Conservation (phyloP, 2,888 invertebrate species). For the Corythucha ciliata region DNA sequence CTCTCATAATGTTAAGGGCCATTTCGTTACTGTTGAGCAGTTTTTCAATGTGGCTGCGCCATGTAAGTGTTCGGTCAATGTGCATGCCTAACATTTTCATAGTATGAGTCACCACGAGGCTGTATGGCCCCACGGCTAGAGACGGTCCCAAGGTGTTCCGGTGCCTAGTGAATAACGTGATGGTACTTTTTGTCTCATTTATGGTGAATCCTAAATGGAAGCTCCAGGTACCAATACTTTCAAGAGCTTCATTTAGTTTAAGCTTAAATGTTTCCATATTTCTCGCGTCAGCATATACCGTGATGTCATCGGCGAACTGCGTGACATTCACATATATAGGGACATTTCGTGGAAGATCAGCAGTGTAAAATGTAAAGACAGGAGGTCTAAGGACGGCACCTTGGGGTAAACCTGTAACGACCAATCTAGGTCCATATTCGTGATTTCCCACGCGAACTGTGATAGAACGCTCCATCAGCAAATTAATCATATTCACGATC, state of each 20-base stretch:
- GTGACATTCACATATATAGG: too few relatives aligned
- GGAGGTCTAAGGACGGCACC: constrained; percentile 14
- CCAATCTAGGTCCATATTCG: neutral
- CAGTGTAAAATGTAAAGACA: constrained; percentile 14
- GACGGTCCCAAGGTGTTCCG: constrained; percentile 13
- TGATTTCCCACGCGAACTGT: neutral
- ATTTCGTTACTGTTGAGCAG: neutral
- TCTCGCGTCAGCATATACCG: constrained; percentile 17
- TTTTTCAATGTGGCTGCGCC: neutral
- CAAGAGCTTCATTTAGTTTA: too few relatives aligned
- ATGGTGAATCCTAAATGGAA: neutral
- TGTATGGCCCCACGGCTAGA: constrained; percentile 3
- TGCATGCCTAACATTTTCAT: neutral
- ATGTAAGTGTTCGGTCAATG: neutral
- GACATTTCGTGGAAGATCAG: neutral
- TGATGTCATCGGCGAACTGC: constrained; percentile 20
- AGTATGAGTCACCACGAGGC: neutral
- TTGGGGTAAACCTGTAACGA: constrained; percentile 3
- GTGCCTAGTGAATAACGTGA: constrained; percentile 5
- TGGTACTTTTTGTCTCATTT: neutral
- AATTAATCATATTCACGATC: neutral
- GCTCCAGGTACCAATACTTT: neutral
- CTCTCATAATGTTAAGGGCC: neutral
- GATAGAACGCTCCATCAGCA: neutral
- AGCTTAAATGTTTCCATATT: too few relatives aligned